Percentiles rank a stretch among this genome's conserved stretches.
phyloP scores from a whole-genome alignment of 2,113 vertebrate genomes.

The Bambusicola thoracicus region DNA sequence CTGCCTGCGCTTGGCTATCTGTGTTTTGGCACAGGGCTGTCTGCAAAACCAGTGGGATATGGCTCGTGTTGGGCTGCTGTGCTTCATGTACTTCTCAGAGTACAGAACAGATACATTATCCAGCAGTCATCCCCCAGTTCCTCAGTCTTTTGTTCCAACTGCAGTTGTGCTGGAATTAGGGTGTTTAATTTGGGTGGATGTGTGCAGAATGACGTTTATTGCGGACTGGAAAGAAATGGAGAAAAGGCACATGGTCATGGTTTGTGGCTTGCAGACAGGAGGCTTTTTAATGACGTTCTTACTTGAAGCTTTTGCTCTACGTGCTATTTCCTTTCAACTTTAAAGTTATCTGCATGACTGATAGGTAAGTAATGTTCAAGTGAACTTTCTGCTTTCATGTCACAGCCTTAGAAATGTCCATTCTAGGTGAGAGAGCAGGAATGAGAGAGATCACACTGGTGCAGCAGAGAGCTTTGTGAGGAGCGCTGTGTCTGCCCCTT shows the following conservation, averaged over 20 bases:
- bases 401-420: neutral
- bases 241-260: neutral
- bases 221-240: neutral
- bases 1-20: neutral
- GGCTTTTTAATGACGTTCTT: neutral
- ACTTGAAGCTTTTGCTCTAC: neutral
- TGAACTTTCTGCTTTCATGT: neutral
- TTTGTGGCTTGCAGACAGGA: neutral
- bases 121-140: neutral
- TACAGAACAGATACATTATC: neutral
- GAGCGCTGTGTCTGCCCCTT: neutral
- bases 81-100: neutral
- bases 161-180: neutral
- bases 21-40: neutral
- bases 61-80: rapidly evolving
- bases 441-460: neutral
- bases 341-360: neutral
- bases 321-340: constrained; percentile 17
- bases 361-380: neutral
- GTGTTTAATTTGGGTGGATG: neutral
- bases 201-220: neutral
- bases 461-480: neutral
- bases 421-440: neutral
- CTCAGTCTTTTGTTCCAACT: neutral
- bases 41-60: neutral